These are phyloP conservation scores for Drosophila diplacantha DNA, from an alignment of 2,888 invertebrate genomes.

Conservation along the genomic window DNA sequence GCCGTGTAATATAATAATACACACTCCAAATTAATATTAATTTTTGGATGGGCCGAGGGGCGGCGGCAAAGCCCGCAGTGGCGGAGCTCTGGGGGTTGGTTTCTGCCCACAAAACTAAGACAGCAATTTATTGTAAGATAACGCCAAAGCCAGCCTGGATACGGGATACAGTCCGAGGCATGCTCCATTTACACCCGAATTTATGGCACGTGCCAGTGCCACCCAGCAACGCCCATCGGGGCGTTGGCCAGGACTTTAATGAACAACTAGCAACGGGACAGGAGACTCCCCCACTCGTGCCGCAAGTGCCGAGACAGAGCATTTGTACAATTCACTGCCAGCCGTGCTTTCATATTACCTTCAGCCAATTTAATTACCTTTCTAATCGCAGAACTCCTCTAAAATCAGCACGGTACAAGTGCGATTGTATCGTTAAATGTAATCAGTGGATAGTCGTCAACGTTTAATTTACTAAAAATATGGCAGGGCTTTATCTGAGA, in stretches of 20 bases:
- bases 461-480: neutral
- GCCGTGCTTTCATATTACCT: constrained; percentile 1
- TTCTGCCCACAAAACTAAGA: constrained; percentile 52
- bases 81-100: constrained; percentile 3
- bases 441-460: neutral
- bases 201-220: constrained; percentile 65
- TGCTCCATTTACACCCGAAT: constrained; percentile 69
- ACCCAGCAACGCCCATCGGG: constrained; percentile 47
- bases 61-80: neutral
- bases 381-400: neutral
- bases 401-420: neutral
- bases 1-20: constrained; percentile 54
- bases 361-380: constrained; percentile 3
- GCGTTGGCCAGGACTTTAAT: constrained; percentile 58
- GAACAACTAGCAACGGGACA: constrained; percentile 43
- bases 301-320: constrained; percentile 1
- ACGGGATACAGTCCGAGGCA: constrained; percentile 42
- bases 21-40: constrained; percentile 67
- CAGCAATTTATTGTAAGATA: constrained; percentile 67
- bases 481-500: neutral
- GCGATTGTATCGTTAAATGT: neutral
- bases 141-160: constrained; percentile 43
- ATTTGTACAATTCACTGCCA: neutral
- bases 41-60: constrained; percentile 27
- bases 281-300: neutral